Evolutionary conservation across 2,797 vertebrate species (phyloP).

Genomic region (Erpetoichthys calabaricus): DNA sequence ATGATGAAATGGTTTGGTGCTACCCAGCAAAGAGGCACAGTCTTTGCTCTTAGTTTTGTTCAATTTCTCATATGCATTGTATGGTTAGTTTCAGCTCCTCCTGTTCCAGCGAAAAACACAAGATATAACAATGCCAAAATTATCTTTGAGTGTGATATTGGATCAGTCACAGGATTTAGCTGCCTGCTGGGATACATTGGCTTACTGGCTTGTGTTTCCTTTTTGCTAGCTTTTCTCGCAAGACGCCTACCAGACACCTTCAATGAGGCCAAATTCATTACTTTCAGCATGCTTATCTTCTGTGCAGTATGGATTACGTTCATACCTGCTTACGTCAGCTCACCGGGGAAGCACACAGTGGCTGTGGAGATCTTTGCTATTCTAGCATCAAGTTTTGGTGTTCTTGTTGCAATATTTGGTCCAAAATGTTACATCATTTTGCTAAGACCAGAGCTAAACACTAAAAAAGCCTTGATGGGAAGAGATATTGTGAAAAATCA

Average conservation of each 20-base stretch:
- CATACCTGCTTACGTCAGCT: conserved; percentile 48
- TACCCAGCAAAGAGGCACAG: conserved; percentile 37
- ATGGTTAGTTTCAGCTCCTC: conserved; percentile 41
- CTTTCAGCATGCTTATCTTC: conserved; percentile 54
- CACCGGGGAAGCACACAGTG: conserved; percentile 46
- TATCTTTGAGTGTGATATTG: conserved; percentile 38
- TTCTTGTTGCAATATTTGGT: conserved; percentile 48
- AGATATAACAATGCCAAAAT: conserved; percentile 32
- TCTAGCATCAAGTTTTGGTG: conserved; percentile 41
- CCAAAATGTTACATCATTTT: conserved; percentile 49
- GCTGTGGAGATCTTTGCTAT: conserved; percentile 53
- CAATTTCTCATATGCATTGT: conserved; percentile 41
- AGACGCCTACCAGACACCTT: conserved; percentile 47
- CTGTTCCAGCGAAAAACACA: conserved; percentile 31
- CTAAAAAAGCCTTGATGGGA: conserved; percentile 30
- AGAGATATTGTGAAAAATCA: neutral
- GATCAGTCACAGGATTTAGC: conserved; percentile 45
- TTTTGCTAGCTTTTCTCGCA: conserved; percentile 43
- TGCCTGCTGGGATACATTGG: conserved; percentile 49
- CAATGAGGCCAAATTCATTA: conserved; percentile 53
- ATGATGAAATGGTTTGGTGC: conserved; percentile 45
- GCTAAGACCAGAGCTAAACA: conserved; percentile 41
- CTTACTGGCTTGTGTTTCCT: conserved; percentile 42
- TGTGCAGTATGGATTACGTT: conserved; percentile 56
- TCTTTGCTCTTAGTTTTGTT: conserved; percentile 34